Evolutionary conservation across 1,140 invertebrate genomes (phyloP).

Genomic region (Musca vetustissima): DNA sequence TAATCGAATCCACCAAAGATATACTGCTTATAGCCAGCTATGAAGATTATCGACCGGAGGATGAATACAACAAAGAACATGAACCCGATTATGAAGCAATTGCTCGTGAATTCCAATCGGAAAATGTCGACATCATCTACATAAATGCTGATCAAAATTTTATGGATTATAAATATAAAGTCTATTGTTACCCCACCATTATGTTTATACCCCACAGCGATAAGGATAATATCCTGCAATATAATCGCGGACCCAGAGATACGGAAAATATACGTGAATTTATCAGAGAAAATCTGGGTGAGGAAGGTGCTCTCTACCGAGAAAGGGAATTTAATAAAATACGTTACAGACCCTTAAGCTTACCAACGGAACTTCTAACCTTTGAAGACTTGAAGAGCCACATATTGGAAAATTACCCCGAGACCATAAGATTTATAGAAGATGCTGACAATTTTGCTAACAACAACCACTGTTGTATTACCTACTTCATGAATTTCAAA

Average conservation of each 20-base stretch:
- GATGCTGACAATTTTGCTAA: too few species aligned
- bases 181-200: slow-evolving; percentile 14
- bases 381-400: too few species aligned
- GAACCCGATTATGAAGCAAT: background rate
- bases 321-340: too few species aligned
- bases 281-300: background rate
- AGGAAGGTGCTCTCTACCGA: too few species aligned
- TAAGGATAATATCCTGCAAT: slow-evolving; percentile 12
- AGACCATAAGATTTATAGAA: too few species aligned
- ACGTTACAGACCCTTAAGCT: too few species aligned
- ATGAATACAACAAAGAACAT: slow-evolving; percentile 10
- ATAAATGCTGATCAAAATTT: background rate
- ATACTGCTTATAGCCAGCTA: slow-evolving; percentile 4
- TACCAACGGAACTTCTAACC: too few species aligned
- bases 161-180: background rate
- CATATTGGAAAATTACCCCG: too few species aligned
- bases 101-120: background rate
- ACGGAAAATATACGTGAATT: background rate
- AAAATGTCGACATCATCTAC: background rate
- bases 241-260: background rate
- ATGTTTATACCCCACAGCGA: slow-evolving; percentile 1
- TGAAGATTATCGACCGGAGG: background rate
- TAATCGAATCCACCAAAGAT: slow-evolving; percentile 15
- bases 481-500: background rate
- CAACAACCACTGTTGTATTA: background rate